Evolutionary conservation across 2,888 invertebrate species (phyloP), one percentile per base, ranked within the genome.

Genomic region (Amphiduros pacificus): DNA sequence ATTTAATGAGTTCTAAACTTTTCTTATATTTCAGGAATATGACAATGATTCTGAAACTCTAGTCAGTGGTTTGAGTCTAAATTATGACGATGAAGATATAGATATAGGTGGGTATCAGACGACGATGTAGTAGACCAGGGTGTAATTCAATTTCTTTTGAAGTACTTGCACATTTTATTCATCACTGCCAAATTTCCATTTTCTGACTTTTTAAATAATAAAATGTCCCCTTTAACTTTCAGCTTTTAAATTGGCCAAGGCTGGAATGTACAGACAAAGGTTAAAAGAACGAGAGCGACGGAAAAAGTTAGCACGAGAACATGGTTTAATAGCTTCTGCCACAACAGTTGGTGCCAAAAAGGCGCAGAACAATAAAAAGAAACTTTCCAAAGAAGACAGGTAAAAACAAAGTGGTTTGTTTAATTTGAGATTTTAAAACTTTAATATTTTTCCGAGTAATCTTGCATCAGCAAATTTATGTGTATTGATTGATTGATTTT

Each of bases 41-140:
- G 94, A 96, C 79, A 88, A 88, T 74, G 92, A 92, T 73, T 94
- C 96, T 6, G 97, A 97, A 82, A 89, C 91, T 74, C 84, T 95
- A 71, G 91, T 96, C 72, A 93, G 94, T 4, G 89, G 91, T 51
- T 85, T 96, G 62, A 89, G 90, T 57, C 83, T 94, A 17, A 91
- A 89, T 78, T 88, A 86, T 66, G 85, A 90, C 32, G 80, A 82
- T 72, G 95, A 95, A 82, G 93, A 95, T 73, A 86, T 93, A 67
- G 96, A 96, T 83, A 89, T 91, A 77, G 88, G 89, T 88, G 79
- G 82, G 85, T 67, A 41, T 17, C 44, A 44, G n/a, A n/a, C n/a
- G n/a, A n/a, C n/a, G n/a, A n/a, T n/a, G n/a, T n/a, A n/a, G n/a
- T n/a, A n/a, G n/a, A n/a, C n/a, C n/a, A n/a, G n/a, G n/a, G n/a